Percentiles rank a stretch among this genome's conserved stretches.
Evolutionary conservation across 1,140 invertebrate genomes (phyloP).

Genomic region (Polyergus mexicanus): DNA sequence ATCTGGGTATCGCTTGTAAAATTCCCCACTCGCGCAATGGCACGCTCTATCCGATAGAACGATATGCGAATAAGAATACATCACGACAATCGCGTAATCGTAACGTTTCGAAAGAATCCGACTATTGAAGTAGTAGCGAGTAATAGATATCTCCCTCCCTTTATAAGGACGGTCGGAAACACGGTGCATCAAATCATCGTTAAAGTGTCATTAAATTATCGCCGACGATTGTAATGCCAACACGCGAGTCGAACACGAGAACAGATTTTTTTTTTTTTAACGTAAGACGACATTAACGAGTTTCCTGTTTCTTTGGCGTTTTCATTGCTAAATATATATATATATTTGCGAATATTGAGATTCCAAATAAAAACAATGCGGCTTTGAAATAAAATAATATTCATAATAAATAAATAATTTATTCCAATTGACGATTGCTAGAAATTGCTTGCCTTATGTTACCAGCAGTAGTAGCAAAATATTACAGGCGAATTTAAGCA

Average conservation of each 20-base stretch:
- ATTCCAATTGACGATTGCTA: too few relatives aligned
- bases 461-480: too few relatives aligned
- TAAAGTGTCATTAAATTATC: slow-evolving; percentile 73
- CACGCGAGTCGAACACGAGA: slow-evolving; percentile 61
- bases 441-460: too few relatives aligned
- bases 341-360: neutral
- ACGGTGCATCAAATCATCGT: slow-evolving; percentile 72
- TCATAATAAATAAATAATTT: too few relatives aligned
- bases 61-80: slow-evolving; percentile 40
- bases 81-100: neutral
- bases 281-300: neutral
- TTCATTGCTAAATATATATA: slow-evolving; percentile 1
- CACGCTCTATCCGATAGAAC: slow-evolving; percentile 16
- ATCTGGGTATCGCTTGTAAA: slow-evolving; percentile 42
- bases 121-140: neutral
- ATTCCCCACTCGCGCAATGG: slow-evolving; percentile 3
- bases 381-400: neutral
- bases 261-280: slow-evolving; percentile 26
- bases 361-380: neutral
- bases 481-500: too few relatives aligned
- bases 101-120: slow-evolving; percentile 38
- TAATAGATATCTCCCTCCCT: slow-evolving; percentile 55
- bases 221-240: slow-evolving; percentile 66
- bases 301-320: neutral
- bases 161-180: slow-evolving; percentile 31